These are phyloP conservation scores for Anthonomus grandis DNA, from an alignment of 1,140 invertebrate genomes.

Conservation along the genomic window DNA sequence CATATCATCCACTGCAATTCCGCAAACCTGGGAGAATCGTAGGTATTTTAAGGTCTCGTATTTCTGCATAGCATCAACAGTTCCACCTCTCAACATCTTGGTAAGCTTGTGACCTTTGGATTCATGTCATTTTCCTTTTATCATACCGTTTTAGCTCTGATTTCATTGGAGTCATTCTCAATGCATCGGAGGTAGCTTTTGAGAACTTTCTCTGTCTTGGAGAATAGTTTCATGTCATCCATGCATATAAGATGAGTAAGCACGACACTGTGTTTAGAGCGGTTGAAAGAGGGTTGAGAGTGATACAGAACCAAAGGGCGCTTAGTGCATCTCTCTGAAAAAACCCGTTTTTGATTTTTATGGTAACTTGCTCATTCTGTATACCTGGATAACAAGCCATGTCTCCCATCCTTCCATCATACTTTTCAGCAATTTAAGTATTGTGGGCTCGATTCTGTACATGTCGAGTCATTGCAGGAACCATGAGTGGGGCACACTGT, in stretches of 20 bases:
- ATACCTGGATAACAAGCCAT: not conserved
- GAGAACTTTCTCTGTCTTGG: not conserved
- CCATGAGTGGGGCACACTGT: slow-evolving; percentile 29
- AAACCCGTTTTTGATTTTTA: too few relatives aligned
- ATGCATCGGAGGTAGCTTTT: not conserved
- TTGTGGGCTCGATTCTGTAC: slow-evolving; percentile 18
- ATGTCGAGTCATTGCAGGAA: slow-evolving; percentile 24
- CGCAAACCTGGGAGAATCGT: too few relatives aligned
- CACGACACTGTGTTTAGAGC: slow-evolving; percentile 2
- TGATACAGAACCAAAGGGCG: slow-evolving; percentile 22
- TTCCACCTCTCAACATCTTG: too few relatives aligned
- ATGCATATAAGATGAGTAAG: too few relatives aligned
- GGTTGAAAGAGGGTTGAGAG: not conserved
- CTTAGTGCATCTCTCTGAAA: slow-evolving; percentile 26
- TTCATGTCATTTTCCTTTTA: too few relatives aligned
- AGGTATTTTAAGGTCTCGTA: too few relatives aligned
- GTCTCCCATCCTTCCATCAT: slow-evolving; percentile 1
- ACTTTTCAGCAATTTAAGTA: not conserved
- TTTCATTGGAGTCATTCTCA: not conserved
- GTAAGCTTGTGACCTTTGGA: too few relatives aligned
- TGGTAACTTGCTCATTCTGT: too few relatives aligned
- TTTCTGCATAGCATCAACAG: too few relatives aligned
- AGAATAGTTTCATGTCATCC: not conserved
- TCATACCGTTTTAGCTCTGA: too few relatives aligned
- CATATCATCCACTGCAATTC: too few relatives aligned